Base-by-base conservation (phyloP, 2,797 vertebrate species). In the Trachops cirrhosus region DNA sequence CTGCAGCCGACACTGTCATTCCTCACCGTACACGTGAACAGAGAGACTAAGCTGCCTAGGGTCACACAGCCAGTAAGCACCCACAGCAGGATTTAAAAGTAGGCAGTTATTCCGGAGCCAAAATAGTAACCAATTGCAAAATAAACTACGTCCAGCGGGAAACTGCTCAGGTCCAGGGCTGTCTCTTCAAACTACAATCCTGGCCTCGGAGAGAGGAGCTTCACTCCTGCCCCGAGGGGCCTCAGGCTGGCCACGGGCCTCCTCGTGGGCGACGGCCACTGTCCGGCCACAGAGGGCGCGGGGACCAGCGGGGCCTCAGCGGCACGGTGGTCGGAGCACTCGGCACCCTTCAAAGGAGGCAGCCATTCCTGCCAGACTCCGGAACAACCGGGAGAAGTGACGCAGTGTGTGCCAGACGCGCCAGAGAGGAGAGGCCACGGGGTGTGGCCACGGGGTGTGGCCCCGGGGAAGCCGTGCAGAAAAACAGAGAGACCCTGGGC, bases 391-490 rank as follows among this genome's bases (percentile, higher is more conserved):
- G 34, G 19, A 37, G 71, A 2, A 1, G 48, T 9, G 48, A 19
- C 86, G n/a, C 0, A 0, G n/a, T 9, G 10, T 8, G 32, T 1
- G 11, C 32, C 10, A 32, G 80, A 24, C 41, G 16, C 21, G 29
- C 32, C 48, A 24, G n/a, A 39, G 16, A 57, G 41, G 8, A 9
- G 22, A 10, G 14, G 46, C 0, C 1, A 26, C 16, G 15, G 6
- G 39, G 3, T 1, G 18, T 32, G 6, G 18, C 52, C 71, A 2
- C 0, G 0, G 50, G 39, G 3, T 1, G 18, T 32, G 6, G 18
- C 52, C 71, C 2, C 0, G 0, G 50, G 41, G 5, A 29, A 41
- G 21, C 29, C 4, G 3, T 0, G 6, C 4, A 19, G 22, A 26
- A 44, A 14, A 37, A 54, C 59, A 71, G 24, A 41, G 14, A 41